These are phyloP conservation scores for Corydoras sp. DNA, from an alignment of 2,113 vertebrate genomes.

Conservation along the genomic window DNA sequence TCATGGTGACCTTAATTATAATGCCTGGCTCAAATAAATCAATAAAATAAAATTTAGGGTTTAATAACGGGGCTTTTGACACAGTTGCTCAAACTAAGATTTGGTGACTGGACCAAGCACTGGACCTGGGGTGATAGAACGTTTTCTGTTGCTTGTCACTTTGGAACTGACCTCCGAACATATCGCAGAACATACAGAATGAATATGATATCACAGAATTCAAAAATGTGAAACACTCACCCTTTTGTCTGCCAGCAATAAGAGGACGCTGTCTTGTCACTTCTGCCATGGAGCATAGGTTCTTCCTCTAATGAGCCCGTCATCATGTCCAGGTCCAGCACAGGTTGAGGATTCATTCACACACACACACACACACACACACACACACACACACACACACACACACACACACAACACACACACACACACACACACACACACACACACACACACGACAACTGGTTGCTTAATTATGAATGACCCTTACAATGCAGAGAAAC, in stretches of 20 bases:
- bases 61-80: no score
- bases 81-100: no score
- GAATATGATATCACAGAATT: no score
- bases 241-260: slow-evolving; percentile 65
- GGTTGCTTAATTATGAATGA: slow-evolving; percentile 62
- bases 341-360: slow-evolving; percentile 27
- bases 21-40: no score
- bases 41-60: no score
- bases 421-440: slow-evolving; percentile 4
- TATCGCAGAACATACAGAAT: no score
- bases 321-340: slow-evolving; percentile 15
- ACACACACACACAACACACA: slow-evolving; percentile 10
- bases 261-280: slow-evolving; percentile 58
- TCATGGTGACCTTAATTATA: no score
- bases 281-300: slow-evolving; percentile 54
- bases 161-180: no score
- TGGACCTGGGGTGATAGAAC: no score
- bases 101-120: no score
- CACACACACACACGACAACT: slow-evolving; percentile 27
- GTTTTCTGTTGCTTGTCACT: no score
- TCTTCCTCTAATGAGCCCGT: slow-evolving; percentile 3
- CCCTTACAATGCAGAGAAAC: slow-evolving; percentile 53
- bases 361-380: slow-evolving; percentile 4
- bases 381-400: not conserved
- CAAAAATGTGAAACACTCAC: slow-evolving; percentile 51